Evolutionary conservation across 2,797 vertebrate species (phyloP).

Genomic region (Protosalanx chinensis): DNA sequence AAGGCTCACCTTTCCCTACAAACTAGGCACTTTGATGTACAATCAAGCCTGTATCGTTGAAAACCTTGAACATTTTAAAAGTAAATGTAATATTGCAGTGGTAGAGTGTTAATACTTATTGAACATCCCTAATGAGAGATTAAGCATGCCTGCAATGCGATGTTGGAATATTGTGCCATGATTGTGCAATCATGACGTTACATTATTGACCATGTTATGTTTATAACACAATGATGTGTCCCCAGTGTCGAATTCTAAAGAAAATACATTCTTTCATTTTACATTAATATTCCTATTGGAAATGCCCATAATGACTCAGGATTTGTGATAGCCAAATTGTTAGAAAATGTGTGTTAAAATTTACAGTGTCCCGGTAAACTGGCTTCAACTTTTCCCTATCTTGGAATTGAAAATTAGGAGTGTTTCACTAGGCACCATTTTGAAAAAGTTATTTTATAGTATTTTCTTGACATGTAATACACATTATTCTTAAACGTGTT

Average conservation of each 20-base stretch:
- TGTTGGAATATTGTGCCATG: not conserved
- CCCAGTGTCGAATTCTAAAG: no score
- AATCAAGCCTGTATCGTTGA: no score
- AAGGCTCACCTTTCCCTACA: not conserved
- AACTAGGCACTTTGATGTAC: not conserved
- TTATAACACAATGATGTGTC: no score
- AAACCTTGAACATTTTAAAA: no score
- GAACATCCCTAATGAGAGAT: no score
- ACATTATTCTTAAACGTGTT: slow-evolving; percentile 9
- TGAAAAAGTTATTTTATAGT: slow-evolving; percentile 10
- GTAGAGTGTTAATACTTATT: not conserved
- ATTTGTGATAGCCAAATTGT: slow-evolving; percentile 21
- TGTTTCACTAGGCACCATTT: slow-evolving; percentile 1
- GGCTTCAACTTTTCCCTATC: slow-evolving; percentile 40
- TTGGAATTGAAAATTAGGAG: slow-evolving; percentile 26
- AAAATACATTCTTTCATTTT: no score
- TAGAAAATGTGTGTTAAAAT: slow-evolving; percentile 26
- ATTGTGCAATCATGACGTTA: not conserved
- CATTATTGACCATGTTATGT: no score
- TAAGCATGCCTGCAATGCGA: not conserved
- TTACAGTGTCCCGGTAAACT: slow-evolving; percentile 19
- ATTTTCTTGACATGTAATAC: slow-evolving; percentile 13
- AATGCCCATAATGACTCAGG: slow-evolving; percentile 16
- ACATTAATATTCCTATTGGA: not conserved
- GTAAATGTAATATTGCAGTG: not conserved